A percentile compares a stretch with the other conserved stretches of the same genome.
Evolutionary conservation across 1,140 invertebrate genomes (phyloP).

Genomic region (Sitodiplosis mosellana): DNA sequence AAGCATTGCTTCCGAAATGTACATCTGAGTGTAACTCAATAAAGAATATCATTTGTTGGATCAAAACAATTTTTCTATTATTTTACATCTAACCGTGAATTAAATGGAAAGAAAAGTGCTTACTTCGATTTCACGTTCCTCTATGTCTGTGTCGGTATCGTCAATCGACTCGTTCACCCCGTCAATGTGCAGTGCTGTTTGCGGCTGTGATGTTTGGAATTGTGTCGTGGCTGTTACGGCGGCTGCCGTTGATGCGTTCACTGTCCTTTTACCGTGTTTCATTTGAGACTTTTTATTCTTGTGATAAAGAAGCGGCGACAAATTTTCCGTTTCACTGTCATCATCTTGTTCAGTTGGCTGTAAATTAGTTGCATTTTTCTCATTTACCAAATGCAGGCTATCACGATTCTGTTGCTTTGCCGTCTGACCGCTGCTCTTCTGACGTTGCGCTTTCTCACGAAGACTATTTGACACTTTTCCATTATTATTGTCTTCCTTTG

Average conservation of each 20-base stretch:
- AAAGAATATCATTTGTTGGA: no score
- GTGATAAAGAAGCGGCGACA: slow-evolving; percentile 50
- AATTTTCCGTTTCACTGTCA: slow-evolving; percentile 61
- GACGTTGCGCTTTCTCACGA: slow-evolving; percentile 19
- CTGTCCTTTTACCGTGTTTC: not conserved
- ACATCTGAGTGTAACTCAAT: no score
- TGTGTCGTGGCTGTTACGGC: no score
- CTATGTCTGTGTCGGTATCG: slow-evolving; percentile 29
- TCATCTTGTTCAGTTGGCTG: slow-evolving; percentile 33
- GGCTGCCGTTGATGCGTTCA: no score
- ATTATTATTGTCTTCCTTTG: slow-evolving; percentile 38
- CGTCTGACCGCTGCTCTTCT: slow-evolving; percentile 17
- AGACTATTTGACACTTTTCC: slow-evolving; percentile 7
- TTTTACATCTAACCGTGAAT: no score
- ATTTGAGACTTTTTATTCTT: slow-evolving; percentile 14
- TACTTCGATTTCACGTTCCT: slow-evolving; percentile 19
- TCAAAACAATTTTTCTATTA: slow-evolving; percentile 16
- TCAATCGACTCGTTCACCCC: slow-evolving; percentile 33
- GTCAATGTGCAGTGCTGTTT: slow-evolving; percentile 23
- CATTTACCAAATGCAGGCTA: slow-evolving; percentile 34
- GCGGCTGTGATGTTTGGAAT: not conserved
- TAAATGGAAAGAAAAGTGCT: no score
- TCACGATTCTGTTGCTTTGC: slow-evolving; percentile 15
- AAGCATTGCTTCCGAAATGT: no score
- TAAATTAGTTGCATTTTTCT: slow-evolving; percentile 25